A percentile compares a stretch with the other conserved stretches of the same genome.
phyloP scores from a whole-genome alignment of 1,140 invertebrate species.

The Drosophila kikkawai region DNA sequence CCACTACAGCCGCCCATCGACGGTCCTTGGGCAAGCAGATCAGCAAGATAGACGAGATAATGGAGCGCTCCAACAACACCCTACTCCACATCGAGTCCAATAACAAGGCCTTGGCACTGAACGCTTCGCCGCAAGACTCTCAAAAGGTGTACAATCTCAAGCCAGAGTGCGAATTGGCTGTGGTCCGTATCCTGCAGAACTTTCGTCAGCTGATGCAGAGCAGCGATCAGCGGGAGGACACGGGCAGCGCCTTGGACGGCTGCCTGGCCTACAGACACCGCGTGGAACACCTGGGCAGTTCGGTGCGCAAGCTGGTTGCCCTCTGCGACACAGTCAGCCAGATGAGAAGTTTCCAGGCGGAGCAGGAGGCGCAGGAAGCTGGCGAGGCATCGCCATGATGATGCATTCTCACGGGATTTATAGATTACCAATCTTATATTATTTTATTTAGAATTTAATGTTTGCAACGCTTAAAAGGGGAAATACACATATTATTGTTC shows the following conservation, averaged over 20 bases:
- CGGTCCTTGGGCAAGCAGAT: conserved; percentile 43
- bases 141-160: conserved; percentile 44
- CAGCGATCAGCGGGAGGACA: conserved; percentile 11
- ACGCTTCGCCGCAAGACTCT: neutral
- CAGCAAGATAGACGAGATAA: conserved; percentile 57
- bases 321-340: conserved; percentile 59
- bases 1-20: conserved; percentile 35
- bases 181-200: conserved; percentile 67
- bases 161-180: conserved; percentile 38
- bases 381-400: conserved; percentile 33
- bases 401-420: neutral
- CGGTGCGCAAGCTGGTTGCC: conserved; percentile 67
- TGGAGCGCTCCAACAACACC: conserved; percentile 72
- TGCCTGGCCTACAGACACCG: conserved; percentile 46
- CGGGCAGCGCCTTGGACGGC: conserved; percentile 31
- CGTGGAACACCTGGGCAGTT: conserved; percentile 60
- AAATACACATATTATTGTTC: neutral
- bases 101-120: conserved; percentile 23
- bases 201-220: conserved; percentile 49
- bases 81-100: conserved; percentile 66
- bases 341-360: conserved; percentile 33
- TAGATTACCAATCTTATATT: neutral
- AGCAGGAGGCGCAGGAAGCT: conserved; percentile 4
- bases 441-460: neutral
- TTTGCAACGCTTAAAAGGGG: neutral